A percentile compares a stretch with the other conserved stretches of the same genome.
Evolutionary conservation across 37 sponge, comb jelly and placozoan species (phyloP).

Genomic region (Sycon ciliatum): DNA sequence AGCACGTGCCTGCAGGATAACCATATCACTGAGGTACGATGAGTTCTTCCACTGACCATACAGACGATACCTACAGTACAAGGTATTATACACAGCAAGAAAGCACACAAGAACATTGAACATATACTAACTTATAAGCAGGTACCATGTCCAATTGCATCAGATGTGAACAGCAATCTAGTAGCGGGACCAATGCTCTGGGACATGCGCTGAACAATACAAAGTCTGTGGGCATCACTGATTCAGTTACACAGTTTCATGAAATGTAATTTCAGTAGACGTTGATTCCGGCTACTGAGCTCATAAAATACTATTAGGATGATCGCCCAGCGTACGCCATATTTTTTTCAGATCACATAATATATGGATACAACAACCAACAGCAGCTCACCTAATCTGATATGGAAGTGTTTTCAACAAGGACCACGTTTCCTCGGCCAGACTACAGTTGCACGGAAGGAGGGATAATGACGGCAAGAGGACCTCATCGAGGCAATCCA

Average conservation of each 20-base stretch:
- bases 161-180: too few species aligned
- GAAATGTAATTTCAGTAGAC: too few species aligned
- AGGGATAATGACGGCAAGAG: slow-evolving; percentile 80
- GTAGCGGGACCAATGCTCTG: too few species aligned
- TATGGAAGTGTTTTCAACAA: slow-evolving; percentile 79
- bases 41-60: slow-evolving; percentile 94
- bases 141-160: too few species aligned
- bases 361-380: not conserved
- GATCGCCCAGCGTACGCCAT: not conserved
- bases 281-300: not conserved
- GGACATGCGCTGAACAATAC: too few species aligned
- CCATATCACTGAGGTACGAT: slow-evolving; percentile 54
- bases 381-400: slow-evolving; percentile 47
- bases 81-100: not conserved
- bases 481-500: slow-evolving; percentile 67
- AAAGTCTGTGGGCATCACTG: too few species aligned
- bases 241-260: too few species aligned
- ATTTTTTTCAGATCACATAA: not conserved
- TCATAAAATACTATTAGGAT: not conserved
- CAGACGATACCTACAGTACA: slow-evolving; percentile 56
- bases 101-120: too few species aligned
- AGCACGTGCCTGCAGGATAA: slow-evolving; percentile 60
- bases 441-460: slow-evolving; percentile 76
- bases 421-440: slow-evolving; percentile 84
- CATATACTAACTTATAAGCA: too few species aligned